A percentile compares a stretch with the other conserved stretches of the same genome.
Evolutionary conservation across 2,888 invertebrate genomes (phyloP).

Genomic region (Drosophila limbata): DNA sequence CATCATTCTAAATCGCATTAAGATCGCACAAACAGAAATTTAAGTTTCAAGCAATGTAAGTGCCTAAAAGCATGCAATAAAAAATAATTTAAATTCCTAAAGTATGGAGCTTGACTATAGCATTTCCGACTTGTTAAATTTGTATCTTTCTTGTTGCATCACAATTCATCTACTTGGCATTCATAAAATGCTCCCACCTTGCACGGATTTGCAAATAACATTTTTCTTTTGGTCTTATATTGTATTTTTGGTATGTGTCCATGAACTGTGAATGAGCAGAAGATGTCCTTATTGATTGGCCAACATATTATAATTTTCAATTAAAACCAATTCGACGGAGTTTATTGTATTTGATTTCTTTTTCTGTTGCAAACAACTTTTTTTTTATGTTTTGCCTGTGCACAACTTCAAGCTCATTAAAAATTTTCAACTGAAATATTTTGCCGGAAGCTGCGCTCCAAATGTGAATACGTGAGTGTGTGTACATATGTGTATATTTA

Average conservation of each 20-base stretch:
- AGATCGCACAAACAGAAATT: no score
- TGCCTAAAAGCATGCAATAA: no score
- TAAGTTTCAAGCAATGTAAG: no score
- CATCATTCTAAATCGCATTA: no score
- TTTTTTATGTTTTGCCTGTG: constrained; percentile 41
- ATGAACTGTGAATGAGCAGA: background rate
- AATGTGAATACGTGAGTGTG: constrained; percentile 28
- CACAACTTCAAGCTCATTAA: constrained; percentile 77
- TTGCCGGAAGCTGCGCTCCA: constrained; percentile 68
- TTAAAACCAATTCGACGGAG: constrained; percentile 30
- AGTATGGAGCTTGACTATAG: no score
- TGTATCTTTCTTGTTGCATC: background rate
- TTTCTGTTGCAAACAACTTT: constrained; percentile 33
- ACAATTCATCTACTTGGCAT: background rate
- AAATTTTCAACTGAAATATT: constrained; percentile 82
- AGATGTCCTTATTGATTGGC: constrained; percentile 23
- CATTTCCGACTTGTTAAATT: no score
- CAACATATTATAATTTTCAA: constrained; percentile 36
- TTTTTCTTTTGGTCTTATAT: background rate
- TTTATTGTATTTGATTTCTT: constrained; percentile 33
- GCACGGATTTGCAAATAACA: constrained; percentile 11
- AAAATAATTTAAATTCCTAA: no score
- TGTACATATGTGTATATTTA: background rate
- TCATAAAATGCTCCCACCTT: background rate
- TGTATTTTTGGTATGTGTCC: background rate